Conservation (phyloP, 2,113 vertebrate species). For the Donacobius atricapilla region DNA sequence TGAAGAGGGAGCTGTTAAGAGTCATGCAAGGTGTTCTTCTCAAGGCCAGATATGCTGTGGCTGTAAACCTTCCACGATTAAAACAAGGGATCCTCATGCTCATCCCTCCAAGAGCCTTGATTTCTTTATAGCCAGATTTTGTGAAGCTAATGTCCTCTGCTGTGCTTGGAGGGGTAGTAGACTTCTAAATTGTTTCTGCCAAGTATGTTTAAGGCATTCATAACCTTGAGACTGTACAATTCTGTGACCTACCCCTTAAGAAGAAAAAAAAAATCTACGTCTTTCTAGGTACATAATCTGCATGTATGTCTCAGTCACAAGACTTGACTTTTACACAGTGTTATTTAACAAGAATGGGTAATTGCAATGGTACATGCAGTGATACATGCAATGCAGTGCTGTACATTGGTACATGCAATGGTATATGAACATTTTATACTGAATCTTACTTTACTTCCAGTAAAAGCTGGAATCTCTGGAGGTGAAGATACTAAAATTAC, state of each 20-base stretch:
- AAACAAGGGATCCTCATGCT: background rate
- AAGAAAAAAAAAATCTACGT: background rate
- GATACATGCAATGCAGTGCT: background rate
- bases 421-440: background rate
- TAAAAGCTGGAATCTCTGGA: background rate
- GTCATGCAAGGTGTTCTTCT: background rate
- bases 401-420: background rate
- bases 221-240: background rate
- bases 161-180: background rate
- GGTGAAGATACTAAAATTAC: background rate
- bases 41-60: too few species aligned
- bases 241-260: background rate
- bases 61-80: accelerated
- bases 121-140: background rate
- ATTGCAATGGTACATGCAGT: background rate
- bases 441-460: background rate
- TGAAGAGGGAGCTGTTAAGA: background rate
- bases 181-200: background rate
- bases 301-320: background rate
- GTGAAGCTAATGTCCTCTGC: background rate
- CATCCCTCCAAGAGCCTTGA: background rate
- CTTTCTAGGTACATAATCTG: background rate
- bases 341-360: background rate
- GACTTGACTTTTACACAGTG: accelerated
- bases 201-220: background rate